These are phyloP conservation scores for Pantherophis guttatus DNA, from an alignment of 2,113 vertebrate species.

Conservation along the genomic window DNA sequence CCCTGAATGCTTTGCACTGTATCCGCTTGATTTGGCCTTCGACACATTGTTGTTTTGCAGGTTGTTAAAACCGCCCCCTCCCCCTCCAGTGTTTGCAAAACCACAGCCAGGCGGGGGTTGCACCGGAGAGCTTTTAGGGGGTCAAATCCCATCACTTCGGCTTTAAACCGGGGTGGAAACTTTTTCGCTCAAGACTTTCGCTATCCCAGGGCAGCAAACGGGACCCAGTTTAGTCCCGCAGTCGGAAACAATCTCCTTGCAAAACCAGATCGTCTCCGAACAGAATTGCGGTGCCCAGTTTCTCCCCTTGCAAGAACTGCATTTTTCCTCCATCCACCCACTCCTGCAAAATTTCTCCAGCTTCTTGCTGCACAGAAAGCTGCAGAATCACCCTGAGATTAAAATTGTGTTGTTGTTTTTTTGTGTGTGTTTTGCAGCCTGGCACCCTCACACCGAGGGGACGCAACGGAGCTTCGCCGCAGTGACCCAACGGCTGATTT, in stretches of 20 bases:
- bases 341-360: background rate
- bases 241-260: background rate
- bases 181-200: background rate
- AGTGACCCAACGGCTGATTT: background rate
- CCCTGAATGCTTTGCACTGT: background rate
- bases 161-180: background rate
- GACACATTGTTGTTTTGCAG: background rate
- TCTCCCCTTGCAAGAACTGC: background rate
- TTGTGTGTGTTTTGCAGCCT: background rate
- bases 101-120: background rate
- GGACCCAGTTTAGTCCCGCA: background rate
- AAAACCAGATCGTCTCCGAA: background rate
- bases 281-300: background rate
- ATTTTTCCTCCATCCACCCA: background rate
- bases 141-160: background rate
- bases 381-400: background rate
- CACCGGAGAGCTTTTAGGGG: background rate
- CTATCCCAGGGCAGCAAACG: background rate
- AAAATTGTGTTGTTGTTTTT: background rate
- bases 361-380: background rate
- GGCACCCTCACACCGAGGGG: background rate
- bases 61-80: background rate
- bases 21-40: background rate
- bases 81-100: background rate
- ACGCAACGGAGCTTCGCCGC: background rate